A percentile compares a stretch with the other conserved stretches of the same genome.
These are phyloP conservation scores for Xylota sylvarum DNA, from an alignment of 2,888 invertebrate species.

Conservation along the genomic window DNA sequence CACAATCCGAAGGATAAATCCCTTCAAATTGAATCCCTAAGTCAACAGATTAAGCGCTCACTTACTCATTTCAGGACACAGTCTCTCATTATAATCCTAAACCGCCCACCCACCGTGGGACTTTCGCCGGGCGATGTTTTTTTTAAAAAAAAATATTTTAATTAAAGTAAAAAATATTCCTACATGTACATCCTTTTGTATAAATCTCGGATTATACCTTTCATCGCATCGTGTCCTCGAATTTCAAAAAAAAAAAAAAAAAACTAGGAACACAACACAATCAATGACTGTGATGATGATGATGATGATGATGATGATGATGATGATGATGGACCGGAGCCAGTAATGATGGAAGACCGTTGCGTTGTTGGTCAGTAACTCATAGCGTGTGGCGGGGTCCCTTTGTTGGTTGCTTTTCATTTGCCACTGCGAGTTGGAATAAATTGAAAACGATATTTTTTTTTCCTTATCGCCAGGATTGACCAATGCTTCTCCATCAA, in stretches of 20 bases:
- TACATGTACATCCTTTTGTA: not conserved
- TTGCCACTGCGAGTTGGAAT: conserved; percentile 19
- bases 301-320: conserved; percentile 34
- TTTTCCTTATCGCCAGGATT: not conserved
- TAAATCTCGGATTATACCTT: conserved; percentile 19
- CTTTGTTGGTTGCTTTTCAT: conserved; percentile 17
- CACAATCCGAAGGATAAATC: conserved; percentile 1
- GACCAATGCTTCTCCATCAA: not conserved
- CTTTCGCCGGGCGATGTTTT: not conserved
- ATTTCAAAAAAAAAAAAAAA: not conserved
- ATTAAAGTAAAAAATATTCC: conserved; percentile 12
- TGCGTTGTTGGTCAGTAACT: not conserved
- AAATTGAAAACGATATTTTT: conserved; percentile 39
- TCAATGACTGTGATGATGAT: conserved; percentile 13
- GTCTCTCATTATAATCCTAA: conserved; percentile 21
- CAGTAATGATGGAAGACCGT: not conserved
- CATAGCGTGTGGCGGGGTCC: conserved; percentile 17
- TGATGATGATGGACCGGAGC: conserved; percentile 7
- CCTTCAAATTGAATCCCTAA: conserved; percentile 7
- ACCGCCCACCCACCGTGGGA: not conserved
- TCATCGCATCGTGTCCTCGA: not conserved
- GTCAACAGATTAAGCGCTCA: not conserved
- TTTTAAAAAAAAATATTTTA: conserved; percentile 21
- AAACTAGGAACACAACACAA: conserved; percentile 22
- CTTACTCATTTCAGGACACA: conserved; percentile 3